Conservation (phyloP, 2,113 vertebrate species). For the Seriola aureovittata region DNA sequence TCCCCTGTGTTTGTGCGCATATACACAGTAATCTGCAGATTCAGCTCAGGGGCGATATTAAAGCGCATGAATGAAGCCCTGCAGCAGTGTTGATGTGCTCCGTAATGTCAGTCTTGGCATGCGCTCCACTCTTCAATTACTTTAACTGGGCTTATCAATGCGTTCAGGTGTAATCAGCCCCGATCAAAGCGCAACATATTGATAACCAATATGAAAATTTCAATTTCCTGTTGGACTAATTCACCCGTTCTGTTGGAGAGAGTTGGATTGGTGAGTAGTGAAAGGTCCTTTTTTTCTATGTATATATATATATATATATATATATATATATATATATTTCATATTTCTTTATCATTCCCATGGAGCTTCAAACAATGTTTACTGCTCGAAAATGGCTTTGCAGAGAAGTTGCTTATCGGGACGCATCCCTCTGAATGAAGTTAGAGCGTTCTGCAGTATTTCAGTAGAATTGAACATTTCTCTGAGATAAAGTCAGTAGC, state of each 20-base stretch:
- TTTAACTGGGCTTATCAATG: constrained; percentile 48
- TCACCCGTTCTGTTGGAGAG: neutral
- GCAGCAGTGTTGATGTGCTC: constrained; percentile 35
- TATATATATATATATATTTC: too few relatives aligned
- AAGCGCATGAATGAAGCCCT: constrained; percentile 37
- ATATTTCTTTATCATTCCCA: neutral
- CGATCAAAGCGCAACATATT: constrained; percentile 30
- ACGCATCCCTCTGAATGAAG: constrained; percentile 20
- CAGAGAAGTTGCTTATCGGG: constrained; percentile 38
- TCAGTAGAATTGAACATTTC: neutral
- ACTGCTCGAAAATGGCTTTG: neutral
- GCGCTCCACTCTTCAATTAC: constrained; percentile 64
- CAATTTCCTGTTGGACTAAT: constrained; percentile 24
- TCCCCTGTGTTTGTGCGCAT: constrained; percentile 30
- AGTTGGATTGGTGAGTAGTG: neutral
- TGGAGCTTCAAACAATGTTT: neutral
- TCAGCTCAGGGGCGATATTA: constrained; percentile 30
- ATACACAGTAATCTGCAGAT: constrained; percentile 30
- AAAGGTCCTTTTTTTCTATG: neutral
- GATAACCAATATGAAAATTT: constrained; percentile 33
- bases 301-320: too few relatives aligned
- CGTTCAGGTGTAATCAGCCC: constrained; percentile 62
- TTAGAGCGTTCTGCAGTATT: constrained; percentile 1
- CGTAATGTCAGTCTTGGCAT: constrained; percentile 27
- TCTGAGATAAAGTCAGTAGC: neutral